Percentiles rank a stretch among this genome's conserved stretches.
Conservation (phyloP, 1,140 invertebrate genomes). For the Drosophila nigrodunni region DNA sequence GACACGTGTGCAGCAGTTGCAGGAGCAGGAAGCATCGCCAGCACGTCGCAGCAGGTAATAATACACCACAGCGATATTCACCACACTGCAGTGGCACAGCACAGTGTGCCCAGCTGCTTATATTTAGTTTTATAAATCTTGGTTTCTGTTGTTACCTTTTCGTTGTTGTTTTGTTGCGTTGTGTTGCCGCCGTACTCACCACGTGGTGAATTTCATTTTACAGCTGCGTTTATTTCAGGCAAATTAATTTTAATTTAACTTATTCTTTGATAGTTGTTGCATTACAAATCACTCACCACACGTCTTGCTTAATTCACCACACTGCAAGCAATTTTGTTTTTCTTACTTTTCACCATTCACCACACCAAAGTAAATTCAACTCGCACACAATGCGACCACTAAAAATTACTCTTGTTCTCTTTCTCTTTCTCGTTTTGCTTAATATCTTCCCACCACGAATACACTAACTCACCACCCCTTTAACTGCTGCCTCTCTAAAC, state of each 20-base stretch:
- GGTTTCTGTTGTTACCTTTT: conserved; percentile 1
- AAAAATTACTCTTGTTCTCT: conserved; percentile 53
- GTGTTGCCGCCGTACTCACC: neutral
- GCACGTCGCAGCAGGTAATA: conserved; percentile 84
- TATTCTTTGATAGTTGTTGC: conserved; percentile 8
- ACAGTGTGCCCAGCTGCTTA: conserved; percentile 13
- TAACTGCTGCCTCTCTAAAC: neutral
- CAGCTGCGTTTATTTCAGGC: too few species aligned
- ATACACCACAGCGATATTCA: conserved; percentile 15
- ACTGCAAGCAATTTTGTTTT: neutral
- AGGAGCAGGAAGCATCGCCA: conserved; percentile 83
- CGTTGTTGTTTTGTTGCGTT: conserved; percentile 16
- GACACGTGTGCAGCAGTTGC: conserved; percentile 73
- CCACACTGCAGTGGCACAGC: neutral
- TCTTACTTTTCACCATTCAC: neutral
- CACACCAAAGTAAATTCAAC: conserved; percentile 9
- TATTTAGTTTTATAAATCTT: conserved; percentile 5
- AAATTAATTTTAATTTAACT: neutral
- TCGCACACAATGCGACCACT: conserved; percentile 28
- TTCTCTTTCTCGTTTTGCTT: conserved; percentile 68
- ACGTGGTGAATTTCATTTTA: conserved; percentile 10
- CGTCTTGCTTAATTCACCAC: conserved; percentile 2
- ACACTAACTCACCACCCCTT: conserved; percentile 16
- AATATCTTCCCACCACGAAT: conserved; percentile 57
- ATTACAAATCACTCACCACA: neutral